Evolutionary conservation across 2,113 vertebrate species (phyloP), one percentile per base, ranked within the genome.

Genomic region (Aegypius monachus): DNA sequence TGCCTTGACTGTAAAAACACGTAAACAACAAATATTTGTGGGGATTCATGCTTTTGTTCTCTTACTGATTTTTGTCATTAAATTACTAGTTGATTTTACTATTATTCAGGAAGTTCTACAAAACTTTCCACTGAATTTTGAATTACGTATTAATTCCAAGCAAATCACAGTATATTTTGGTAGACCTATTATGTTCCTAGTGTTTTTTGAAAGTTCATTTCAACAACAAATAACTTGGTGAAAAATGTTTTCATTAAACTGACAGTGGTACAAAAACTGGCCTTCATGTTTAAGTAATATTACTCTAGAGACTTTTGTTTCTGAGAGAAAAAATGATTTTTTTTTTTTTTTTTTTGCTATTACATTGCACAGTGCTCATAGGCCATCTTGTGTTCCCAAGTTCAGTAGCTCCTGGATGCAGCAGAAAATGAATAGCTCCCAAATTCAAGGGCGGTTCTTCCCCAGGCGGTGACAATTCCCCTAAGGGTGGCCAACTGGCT

Each of bases 381-480:
- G 19, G 16, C 52, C 16, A 32, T 22, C 36, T 50, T 45, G 2
- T 14, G 12, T 65, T 85, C 12, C 29, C 66, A 34, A 65, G 1
- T 55, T 68, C 45, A 38, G 40, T 48, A 73, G 32, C 10, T 87
- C 32, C 27, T 38, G 36, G 10, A 68, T 43, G 52, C 15, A 83
- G n/a, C 8, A 62, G 19, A 93, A 81, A 78, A 74, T 72, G 3
- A 55, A 38, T 42, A 86, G 14, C 25, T 90, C 55, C 26, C 29
- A 42, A 81, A 70, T 52, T 67, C 78, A 52, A 27, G 3, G 7
- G 13, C 16, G 32, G 13, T 3, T 48, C 82, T 86, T 86, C 19
- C 67, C 6, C 29, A 79, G 6, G 1, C 4, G 2, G 3, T 53
- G 42, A 16, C 0, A 3, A 18, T 87, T 65, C 21, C 14, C 53